Conservation (phyloP, 2,113 vertebrate genomes). For the Neolamprologus hecqui region DNA sequence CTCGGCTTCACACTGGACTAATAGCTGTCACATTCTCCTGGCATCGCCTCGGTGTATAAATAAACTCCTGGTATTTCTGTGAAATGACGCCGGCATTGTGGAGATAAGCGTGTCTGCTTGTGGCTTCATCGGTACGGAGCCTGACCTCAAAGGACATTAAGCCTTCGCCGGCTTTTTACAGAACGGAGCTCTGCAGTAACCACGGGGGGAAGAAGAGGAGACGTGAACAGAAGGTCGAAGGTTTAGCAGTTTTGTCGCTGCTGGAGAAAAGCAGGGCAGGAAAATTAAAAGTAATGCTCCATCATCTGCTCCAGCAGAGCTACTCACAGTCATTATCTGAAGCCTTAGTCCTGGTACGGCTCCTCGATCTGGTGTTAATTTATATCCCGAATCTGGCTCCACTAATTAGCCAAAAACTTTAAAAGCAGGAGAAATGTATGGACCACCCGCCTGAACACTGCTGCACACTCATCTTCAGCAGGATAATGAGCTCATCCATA, state of each 20-base stretch:
- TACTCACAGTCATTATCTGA: not conserved
- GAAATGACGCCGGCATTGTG: not conserved
- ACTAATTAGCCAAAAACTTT: not conserved
- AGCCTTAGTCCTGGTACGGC: not conserved
- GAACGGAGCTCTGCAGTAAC: not conserved
- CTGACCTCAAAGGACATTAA: not conserved
- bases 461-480: not conserved
- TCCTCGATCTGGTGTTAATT: not conserved
- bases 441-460: rapidly evolving
- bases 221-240: not conserved
- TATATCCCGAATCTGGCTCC: not conserved
- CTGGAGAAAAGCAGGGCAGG: not conserved
- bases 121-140: not conserved
- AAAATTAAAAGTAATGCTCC: not conserved
- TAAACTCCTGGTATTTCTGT: not conserved
- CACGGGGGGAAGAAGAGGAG: not conserved
- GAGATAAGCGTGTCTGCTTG: not conserved
- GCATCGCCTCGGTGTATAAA: not conserved
- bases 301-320: constrained; percentile 8
- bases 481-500: not conserved
- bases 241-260: not conserved
- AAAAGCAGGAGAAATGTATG: not conserved
- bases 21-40: not conserved
- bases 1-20: not conserved
- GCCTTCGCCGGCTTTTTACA: not conserved